Base-by-base conservation (phyloP, 2,113 vertebrate species). In the Catagonus wagneri region DNA sequence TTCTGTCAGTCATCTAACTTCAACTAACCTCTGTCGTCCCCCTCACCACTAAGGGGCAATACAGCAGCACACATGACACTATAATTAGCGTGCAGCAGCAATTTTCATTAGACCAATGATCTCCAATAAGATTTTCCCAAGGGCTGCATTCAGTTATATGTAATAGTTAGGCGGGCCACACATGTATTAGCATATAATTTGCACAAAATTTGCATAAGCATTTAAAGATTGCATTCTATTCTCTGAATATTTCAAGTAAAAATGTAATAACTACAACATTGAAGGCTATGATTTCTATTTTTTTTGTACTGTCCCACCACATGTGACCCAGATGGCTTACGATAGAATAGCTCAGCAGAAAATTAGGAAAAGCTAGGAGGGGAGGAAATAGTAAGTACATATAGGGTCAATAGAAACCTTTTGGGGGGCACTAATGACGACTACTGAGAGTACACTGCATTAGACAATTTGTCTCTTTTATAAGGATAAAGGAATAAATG, bases 31-130 rank as follows among this genome's bases (percentile, higher is more conserved):
- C 71, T 93, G 94, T 76, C 94, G 76, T 95, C 52, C 60, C 72
- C 93, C 89, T 97, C 89, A 96, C 96, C 95, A 96, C 96, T 97
- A 96, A 96, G 97, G 90, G 97, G 97, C 97, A 97, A 98, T 97
- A 94, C 94, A 93, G 68, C 83, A 94, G 96, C 96, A 97, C 63
- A 95, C 97, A 93, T 96, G 93, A 90, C 94, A 92, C 79, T 89
- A 32, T 97, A 96, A 98, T 97, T 97, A 97, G 96, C 66, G 3
- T 93, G 94, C 75, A 96, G 96, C 58, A 97, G 94, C 94, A 98
- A 98, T 96, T 97, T 98, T 97, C 97, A 97, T 96, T 97, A 97
- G 95, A 89, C 97, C 96, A 97, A 97, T 98, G 97, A 97, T 98
- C 93, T 96, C 94, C 97, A 97, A 96, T 97, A 97, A 96, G 93